Base-by-base conservation (phyloP, 2,797 vertebrate species). In the Tadarida brasiliensis region DNA sequence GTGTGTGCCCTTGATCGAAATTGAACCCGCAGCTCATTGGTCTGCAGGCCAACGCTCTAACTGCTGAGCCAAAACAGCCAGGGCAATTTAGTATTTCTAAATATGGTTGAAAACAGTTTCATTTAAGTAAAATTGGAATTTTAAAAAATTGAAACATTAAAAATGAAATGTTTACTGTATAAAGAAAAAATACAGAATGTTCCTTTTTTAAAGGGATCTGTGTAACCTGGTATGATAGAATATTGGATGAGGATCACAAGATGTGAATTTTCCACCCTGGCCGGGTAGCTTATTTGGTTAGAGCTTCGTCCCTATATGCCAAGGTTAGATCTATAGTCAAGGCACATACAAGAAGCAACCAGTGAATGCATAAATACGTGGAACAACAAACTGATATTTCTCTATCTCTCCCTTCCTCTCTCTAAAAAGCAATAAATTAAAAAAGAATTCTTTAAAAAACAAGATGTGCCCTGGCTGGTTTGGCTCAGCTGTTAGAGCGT, bases 41-140 rank as follows among this genome's bases (percentile, higher is more conserved):
- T 44, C 39, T 7, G 39, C 39, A 44, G 39, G 39, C 39, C 39
- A 7, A 44, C 39, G 39, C 39, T 44, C 39, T 44, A 44, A 44
- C 39, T 44, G 39, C 39, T 44, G 39, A 44, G 5, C 39, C 39
- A 44, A 44, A 7, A 4, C 39, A 44, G 39, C 39, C 39, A 44
- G 39, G 39, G 39, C 39, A 44, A 19, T 88, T 83, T 77, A 63
- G 30, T 70, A 68, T 82, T 39, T 89, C 54, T 91, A 87, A 89
- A 82, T 95, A 76, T 59, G 24, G 49, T 47, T 73, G 89, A 83
- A 59, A 80, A 85, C 10, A 57, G 19, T 85, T 81, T 47, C 0
- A 78, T 81, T 35, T 73, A 90, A 49, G 39, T 54, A 89, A 39
- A 73, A 28, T 89, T 84, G n/a, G 90, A 44, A 78, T 78, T 78